These are phyloP conservation scores for Caracal caracal DNA, from an alignment of 2,113 vertebrate genomes.

Conservation along the genomic window DNA sequence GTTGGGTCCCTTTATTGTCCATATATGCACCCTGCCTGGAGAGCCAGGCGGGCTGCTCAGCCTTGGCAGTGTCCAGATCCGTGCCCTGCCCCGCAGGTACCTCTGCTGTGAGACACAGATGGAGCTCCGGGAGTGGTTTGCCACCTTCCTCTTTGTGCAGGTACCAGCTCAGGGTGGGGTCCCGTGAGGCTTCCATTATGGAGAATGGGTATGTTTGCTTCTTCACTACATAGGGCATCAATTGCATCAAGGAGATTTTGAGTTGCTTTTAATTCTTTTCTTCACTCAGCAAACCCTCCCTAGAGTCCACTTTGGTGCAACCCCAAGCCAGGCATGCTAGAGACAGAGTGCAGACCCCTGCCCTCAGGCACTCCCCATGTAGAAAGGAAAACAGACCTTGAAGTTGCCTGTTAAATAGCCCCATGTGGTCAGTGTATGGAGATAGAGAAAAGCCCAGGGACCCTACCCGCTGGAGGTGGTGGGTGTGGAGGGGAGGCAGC, in stretches of 20 bases:
- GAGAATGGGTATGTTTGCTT: background rate
- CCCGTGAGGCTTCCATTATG: background rate
- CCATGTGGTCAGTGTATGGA: background rate
- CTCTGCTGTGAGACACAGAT: slow-evolving; percentile 93
- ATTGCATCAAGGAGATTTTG: background rate
- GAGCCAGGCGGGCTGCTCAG: background rate
- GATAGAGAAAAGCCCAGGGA: background rate
- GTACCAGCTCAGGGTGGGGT: slow-evolving; percentile 76
- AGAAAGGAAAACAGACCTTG: background rate
- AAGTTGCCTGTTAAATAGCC: background rate
- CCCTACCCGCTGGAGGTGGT: background rate
- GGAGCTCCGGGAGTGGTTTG: slow-evolving; percentile 95
- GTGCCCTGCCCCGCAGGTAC: slow-evolving; percentile 87
- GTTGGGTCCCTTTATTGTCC: background rate
- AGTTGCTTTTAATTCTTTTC: background rate
- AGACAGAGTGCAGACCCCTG: background rate
- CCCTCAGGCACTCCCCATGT: background rate
- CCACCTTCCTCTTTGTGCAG: slow-evolving; percentile 94
- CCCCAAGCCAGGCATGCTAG: background rate
- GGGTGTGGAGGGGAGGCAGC: background rate
- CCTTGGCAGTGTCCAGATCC: background rate
- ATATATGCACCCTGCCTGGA: background rate
- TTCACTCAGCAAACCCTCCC: background rate
- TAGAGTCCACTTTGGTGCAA: background rate
- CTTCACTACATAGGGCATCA: background rate